A percentile compares a stretch with the other conserved stretches of the same genome.
Conservation (phyloP, 2,797 vertebrate genomes). For the Acomys russatus region DNA sequence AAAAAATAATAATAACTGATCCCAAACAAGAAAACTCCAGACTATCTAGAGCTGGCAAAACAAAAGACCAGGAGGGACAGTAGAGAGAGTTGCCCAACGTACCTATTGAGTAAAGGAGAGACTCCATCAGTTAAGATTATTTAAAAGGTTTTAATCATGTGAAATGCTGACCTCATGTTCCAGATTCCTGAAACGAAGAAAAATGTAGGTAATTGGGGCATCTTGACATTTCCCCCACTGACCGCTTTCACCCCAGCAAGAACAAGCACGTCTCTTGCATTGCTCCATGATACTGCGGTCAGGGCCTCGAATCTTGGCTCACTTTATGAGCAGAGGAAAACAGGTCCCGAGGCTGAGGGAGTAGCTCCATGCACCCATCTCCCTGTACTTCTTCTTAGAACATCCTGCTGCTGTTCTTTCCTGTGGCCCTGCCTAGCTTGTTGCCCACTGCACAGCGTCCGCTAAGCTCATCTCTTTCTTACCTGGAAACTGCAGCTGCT, state of each 20-base stretch:
- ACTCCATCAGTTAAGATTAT: slow-evolving; percentile 43
- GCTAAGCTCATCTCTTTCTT: not conserved
- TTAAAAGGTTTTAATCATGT: slow-evolving; percentile 43
- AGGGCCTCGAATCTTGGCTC: not conserved
- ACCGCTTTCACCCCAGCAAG: slow-evolving; percentile 16
- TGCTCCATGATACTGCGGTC: not conserved
- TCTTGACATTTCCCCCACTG: slow-evolving; percentile 4
- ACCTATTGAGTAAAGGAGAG: not conserved
- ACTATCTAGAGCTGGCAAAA: not conserved
- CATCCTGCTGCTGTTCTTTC: fast-evolving
- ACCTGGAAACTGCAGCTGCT: not conserved
- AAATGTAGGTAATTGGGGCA: not conserved
- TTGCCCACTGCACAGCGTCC: fast-evolving
- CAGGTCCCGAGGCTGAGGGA: not conserved
- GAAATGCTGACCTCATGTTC: slow-evolving; percentile 59
- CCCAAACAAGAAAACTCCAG: not conserved
- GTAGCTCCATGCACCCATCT: not conserved
- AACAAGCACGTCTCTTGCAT: not conserved
- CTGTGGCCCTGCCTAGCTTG: too few species aligned
- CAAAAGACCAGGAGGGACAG: not conserved
- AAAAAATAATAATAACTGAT: not conserved
- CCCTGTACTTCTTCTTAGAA: too few species aligned
- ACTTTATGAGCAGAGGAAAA: not conserved
- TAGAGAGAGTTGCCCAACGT: not conserved
- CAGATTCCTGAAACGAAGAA: slow-evolving; percentile 40